A percentile compares a stretch with the other conserved stretches of the same genome.
phyloP scores from a whole-genome alignment of 2,888 invertebrate species.

The Ptilodon capucinus region DNA sequence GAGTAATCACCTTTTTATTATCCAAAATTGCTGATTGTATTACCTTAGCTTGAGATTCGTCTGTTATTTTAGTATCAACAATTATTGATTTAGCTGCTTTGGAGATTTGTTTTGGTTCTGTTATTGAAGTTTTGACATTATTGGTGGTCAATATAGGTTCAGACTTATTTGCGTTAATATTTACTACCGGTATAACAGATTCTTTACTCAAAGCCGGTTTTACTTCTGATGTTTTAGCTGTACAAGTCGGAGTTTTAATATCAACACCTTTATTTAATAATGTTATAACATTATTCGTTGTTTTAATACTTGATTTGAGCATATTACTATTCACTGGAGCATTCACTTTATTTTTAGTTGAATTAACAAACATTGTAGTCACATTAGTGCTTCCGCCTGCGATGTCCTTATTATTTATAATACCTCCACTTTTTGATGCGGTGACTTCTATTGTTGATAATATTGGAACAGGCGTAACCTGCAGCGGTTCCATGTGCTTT shows the following conservation, averaged over 20 bases:
- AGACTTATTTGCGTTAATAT: constrained; percentile 5
- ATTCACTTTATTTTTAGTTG: not conserved
- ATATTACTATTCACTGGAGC: not conserved
- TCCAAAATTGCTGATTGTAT: not conserved
- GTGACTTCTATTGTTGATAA: constrained; percentile 64
- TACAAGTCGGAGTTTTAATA: constrained; percentile 1
- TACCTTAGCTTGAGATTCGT: not conserved
- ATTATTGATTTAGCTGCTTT: constrained; percentile 3
- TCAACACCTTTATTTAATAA: constrained; percentile 5
- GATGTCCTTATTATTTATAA: constrained; percentile 18
- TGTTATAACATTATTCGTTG: constrained; percentile 3
- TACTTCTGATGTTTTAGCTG: constrained; percentile 7
- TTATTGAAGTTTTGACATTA: not conserved
- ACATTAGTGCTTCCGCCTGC: not conserved
- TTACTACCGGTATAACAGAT: not conserved
- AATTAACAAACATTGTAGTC: not conserved
- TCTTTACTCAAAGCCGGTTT: constrained; percentile 5
- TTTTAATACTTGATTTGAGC: not conserved
- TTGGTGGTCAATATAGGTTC: constrained; percentile 3
- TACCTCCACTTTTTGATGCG: constrained; percentile 41
- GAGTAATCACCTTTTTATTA: constrained; percentile 1
- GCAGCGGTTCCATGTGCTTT: constrained; percentile 65
- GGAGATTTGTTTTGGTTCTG: not conserved
- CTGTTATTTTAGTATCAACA: constrained; percentile 2
- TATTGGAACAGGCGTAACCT: constrained; percentile 67